A percentile compares a stretch with the other conserved stretches of the same genome.
Evolutionary conservation across 2,113 vertebrate species (phyloP).

Genomic region (Erythrocebus patas): DNA sequence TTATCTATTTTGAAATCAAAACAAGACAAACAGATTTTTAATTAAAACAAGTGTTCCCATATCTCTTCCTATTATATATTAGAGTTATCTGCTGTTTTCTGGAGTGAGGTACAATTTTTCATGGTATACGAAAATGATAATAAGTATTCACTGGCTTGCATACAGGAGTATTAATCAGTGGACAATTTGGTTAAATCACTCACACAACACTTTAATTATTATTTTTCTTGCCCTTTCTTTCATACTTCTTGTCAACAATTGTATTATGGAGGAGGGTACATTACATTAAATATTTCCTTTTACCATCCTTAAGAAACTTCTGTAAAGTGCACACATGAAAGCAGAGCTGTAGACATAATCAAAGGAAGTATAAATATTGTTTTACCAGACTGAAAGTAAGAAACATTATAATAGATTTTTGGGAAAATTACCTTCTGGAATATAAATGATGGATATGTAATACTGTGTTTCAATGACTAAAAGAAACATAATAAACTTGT

Average conservation of each 20-base stretch:
- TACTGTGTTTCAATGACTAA: neutral
- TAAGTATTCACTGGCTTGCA: neutral
- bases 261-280: neutral
- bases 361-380: neutral
- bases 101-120: neutral
- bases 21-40: neutral
- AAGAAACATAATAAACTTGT: neutral
- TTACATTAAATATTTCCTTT: neutral
- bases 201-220: neutral
- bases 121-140: neutral
- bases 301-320: neutral
- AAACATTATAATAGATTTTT: neutral
- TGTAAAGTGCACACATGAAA: neutral
- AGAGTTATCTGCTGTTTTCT: neutral
- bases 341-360: neutral
- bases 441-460: neutral
- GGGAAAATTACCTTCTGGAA: neutral
- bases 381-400: neutral
- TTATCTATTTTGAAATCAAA: neutral
- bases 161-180: neutral
- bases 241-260: neutral
- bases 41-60: neutral
- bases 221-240: neutral
- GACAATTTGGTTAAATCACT: neutral
- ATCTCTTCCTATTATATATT: neutral